phyloP scores from a whole-genome alignment of 2,113 vertebrate species.

The Brachyhypopomus occidentalis region DNA sequence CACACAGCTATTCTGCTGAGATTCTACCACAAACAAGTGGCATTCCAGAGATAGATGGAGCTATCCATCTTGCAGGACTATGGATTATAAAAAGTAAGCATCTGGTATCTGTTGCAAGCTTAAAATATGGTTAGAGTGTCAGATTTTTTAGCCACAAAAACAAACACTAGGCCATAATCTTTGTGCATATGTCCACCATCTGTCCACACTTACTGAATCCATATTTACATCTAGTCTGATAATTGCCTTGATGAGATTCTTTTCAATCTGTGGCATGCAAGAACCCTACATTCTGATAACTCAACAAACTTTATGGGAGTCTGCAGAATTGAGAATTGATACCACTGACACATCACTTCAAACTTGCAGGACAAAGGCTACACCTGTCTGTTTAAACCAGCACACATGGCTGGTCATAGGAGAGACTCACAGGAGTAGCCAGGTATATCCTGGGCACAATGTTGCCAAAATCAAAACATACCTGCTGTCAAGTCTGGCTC shows the following conservation, averaged over 20 bases:
- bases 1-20: not conserved
- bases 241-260: not conserved
- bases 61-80: not conserved
- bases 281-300: not conserved
- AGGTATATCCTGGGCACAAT: not conserved
- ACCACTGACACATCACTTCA: not conserved
- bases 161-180: not conserved
- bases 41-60: not conserved
- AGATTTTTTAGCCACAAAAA: not conserved
- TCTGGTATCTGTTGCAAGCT: not conserved
- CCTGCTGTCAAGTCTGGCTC: too few species aligned
- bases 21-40: not conserved
- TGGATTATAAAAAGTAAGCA: not conserved
- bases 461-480: not conserved
- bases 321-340: not conserved
- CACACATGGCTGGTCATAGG: not conserved
- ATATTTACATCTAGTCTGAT: not conserved
- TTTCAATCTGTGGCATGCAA: not conserved
- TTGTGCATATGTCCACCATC: not conserved
- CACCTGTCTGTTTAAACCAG: not conserved
- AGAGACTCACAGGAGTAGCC: not conserved
- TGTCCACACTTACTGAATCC: not conserved
- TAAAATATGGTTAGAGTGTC: not conserved
- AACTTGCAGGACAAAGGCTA: not conserved
- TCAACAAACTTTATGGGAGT: not conserved